phyloP scores from a whole-genome alignment of 2,113 vertebrate species.

The Myxocyprinus asiaticus region DNA sequence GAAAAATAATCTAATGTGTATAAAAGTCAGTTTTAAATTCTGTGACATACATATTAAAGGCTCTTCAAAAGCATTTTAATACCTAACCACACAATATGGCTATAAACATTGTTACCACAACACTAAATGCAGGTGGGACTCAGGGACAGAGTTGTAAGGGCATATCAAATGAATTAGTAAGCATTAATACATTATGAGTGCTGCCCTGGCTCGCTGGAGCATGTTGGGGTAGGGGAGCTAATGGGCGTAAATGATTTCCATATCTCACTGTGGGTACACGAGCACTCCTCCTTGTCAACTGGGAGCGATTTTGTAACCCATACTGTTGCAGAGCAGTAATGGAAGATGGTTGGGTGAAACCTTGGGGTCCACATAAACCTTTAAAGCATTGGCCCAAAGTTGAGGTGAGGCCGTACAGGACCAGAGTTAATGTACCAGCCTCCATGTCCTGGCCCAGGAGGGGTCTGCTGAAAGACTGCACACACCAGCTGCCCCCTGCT shows the following conservation, averaged over 20 bases:
- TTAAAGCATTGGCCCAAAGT: conserved; percentile 45
- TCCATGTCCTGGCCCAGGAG: conserved; percentile 52
- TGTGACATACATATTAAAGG: neutral
- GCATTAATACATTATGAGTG: conserved; percentile 67
- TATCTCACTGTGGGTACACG: conserved; percentile 73
- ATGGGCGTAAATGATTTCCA: conserved; percentile 79
- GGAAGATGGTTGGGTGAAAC: conserved; percentile 53
- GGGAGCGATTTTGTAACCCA: conserved; percentile 62
- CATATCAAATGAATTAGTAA: conserved; percentile 66
- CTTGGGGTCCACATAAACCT: conserved; percentile 58
- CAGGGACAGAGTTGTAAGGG: conserved; percentile 34
- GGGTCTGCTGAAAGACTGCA: conserved; percentile 74
- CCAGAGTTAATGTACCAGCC: conserved; percentile 64
- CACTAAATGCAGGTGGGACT: conserved; percentile 53
- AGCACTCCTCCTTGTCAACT: conserved; percentile 64
- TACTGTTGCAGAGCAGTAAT: conserved; percentile 56
- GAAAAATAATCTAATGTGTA: too few species aligned
- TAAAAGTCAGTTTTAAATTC: too few species aligned
- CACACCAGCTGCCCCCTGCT: conserved; percentile 47
- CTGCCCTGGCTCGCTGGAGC: conserved; percentile 34
- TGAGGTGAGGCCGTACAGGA: conserved; percentile 19
- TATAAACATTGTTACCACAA: conserved; percentile 46
- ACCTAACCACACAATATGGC: conserved; percentile 13
- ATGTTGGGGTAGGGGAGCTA: conserved; percentile 68
- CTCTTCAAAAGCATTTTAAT: conserved; percentile 13